phyloP scores from a whole-genome alignment of 2,888 invertebrate species.

The Andrena praecox region DNA sequence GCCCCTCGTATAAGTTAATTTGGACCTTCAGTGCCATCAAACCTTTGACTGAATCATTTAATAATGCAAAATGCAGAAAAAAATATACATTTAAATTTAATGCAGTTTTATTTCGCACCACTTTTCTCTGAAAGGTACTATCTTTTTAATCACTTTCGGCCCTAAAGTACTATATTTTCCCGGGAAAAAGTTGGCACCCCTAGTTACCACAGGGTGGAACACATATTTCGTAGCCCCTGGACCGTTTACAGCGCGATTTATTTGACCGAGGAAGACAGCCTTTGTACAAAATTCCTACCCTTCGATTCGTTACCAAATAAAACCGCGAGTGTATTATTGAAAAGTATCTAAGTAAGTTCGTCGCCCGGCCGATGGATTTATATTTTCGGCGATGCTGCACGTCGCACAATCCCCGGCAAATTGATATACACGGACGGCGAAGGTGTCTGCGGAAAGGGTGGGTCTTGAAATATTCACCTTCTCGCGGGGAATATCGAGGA shows the following conservation, averaged over 20 bases:
- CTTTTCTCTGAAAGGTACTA: too few relatives aligned
- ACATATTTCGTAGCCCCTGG: constrained; percentile 9
- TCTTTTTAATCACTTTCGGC: too few relatives aligned
- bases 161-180: too few relatives aligned
- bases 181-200: too few relatives aligned
- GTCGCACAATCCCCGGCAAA: constrained; percentile 44
- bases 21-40: too few relatives aligned
- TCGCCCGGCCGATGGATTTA: constrained; percentile 22
- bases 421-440: constrained; percentile 42
- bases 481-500: constrained; percentile 60
- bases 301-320: constrained; percentile 26
- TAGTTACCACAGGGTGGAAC: neutral
- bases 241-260: constrained; percentile 5
- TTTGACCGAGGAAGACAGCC: neutral
- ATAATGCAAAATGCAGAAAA: too few relatives aligned
- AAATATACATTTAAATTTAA: too few relatives aligned
- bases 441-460: neutral
- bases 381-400: constrained; percentile 32
- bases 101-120: too few relatives aligned
- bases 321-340: constrained; percentile 44
- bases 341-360: constrained; percentile 20
- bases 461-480: constrained; percentile 58
- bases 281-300: neutral
- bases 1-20: too few relatives aligned
- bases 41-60: too few relatives aligned